These are phyloP conservation scores for Tiliacea citrago DNA, from an alignment of 2,888 invertebrate species.

Conservation along the genomic window DNA sequence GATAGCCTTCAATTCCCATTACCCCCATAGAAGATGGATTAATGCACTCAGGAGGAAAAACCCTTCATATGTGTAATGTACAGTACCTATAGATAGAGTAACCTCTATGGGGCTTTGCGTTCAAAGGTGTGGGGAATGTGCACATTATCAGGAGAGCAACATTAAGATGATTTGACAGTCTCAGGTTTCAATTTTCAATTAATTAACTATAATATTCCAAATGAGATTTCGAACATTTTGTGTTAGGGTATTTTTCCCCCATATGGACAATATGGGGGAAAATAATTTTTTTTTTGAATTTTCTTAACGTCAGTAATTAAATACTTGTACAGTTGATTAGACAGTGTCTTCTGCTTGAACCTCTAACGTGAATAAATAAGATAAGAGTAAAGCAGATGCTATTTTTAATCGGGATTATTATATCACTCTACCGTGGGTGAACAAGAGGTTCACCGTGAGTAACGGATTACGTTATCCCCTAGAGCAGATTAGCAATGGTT, in stretches of 20 bases:
- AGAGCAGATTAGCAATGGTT: constrained; percentile 26
- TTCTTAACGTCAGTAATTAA: not conserved
- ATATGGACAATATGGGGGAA: too few relatives aligned
- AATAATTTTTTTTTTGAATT: not conserved
- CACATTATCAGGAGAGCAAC: constrained; percentile 13
- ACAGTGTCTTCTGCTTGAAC: not conserved
- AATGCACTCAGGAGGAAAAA: constrained; percentile 72
- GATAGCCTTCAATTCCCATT: constrained; percentile 68
- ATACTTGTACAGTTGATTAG: not conserved
- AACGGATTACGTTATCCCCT: constrained; percentile 2
- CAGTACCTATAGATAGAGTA: constrained; percentile 2
- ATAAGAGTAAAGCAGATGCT: not conserved
- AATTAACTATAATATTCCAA: not conserved
- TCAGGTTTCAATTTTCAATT: not conserved
- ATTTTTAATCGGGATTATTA: constrained; percentile 1
- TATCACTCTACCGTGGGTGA: constrained; percentile 5
- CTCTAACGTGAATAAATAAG: not conserved
- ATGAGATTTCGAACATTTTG: too few relatives aligned
- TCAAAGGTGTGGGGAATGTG: constrained; percentile 37
- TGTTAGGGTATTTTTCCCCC: not conserved
- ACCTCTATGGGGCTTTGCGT: constrained; percentile 43
- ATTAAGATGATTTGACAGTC: not conserved
- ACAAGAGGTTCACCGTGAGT: too few relatives aligned
- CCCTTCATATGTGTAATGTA: constrained; percentile 66
- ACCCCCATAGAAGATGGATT: constrained; percentile 68